Evolutionary conservation across 2,113 vertebrate genomes (phyloP).

Genomic region (Ptilonorhynchus violaceus): DNA sequence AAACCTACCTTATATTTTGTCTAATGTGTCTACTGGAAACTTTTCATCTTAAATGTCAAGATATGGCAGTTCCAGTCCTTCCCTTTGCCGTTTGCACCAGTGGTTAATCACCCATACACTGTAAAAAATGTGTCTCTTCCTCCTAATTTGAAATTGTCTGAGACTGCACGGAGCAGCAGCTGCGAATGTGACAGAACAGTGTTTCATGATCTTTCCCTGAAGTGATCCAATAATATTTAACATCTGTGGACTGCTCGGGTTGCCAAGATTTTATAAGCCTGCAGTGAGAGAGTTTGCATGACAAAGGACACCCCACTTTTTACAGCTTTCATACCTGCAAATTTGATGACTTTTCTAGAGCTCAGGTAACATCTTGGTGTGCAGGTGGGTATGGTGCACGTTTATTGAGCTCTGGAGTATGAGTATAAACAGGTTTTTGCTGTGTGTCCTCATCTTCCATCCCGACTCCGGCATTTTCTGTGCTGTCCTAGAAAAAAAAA

Average conservation of each 20-base stretch:
- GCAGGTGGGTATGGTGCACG: background rate
- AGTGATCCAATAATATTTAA: slow-evolving; percentile 37
- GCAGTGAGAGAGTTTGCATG: background rate
- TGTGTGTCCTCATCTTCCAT: background rate
- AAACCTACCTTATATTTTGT: background rate
- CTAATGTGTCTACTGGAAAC: background rate
- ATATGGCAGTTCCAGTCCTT: background rate
- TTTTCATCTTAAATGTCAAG: background rate
- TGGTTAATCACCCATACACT: background rate
- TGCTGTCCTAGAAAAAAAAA: background rate
- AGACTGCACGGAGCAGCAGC: slow-evolving; percentile 2
- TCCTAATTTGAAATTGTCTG: background rate
- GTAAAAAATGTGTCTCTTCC: background rate
- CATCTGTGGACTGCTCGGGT: slow-evolving; percentile 8
- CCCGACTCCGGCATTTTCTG: background rate
- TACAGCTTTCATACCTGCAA: background rate
- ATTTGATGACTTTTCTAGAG: background rate
- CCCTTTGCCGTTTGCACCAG: background rate
- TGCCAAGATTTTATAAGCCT: slow-evolving; percentile 41
- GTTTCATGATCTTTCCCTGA: slow-evolving; percentile 45
- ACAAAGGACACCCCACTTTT: background rate
- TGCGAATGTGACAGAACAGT: slow-evolving; percentile 26
- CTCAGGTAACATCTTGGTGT: background rate
- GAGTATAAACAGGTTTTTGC: background rate
- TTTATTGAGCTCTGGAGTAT: background rate